A percentile compares a stretch with the other conserved stretches of the same genome.
Conservation (phyloP, 2,797 vertebrate species). For the Pelobates cultripes region DNA sequence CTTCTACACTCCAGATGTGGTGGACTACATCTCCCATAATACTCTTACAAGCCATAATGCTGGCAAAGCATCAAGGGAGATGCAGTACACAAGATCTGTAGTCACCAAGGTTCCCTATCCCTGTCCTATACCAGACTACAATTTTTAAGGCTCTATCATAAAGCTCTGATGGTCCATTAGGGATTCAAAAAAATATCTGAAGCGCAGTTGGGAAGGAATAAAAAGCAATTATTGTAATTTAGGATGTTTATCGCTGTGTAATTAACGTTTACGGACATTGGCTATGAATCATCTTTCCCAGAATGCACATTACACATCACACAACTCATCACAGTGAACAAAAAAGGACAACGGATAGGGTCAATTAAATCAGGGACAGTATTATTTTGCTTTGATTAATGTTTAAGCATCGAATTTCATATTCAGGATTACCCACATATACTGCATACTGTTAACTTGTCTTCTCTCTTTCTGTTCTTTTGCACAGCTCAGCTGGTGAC, state of each 20-base stretch:
- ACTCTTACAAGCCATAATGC: too few species aligned
- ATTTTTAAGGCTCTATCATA: too few species aligned
- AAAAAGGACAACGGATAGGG: conserved; percentile 1
- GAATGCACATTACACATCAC: conserved; percentile 16
- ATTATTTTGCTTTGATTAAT: conserved; percentile 1
- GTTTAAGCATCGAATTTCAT: not conserved
- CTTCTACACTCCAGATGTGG: too few species aligned
- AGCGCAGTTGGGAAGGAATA: too few species aligned
- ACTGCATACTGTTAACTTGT: not conserved
- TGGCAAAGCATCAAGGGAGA: too few species aligned
- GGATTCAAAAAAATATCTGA: too few species aligned
- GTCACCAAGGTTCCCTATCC: too few species aligned
- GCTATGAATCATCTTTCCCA: conserved; percentile 29
- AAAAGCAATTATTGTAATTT: not conserved
- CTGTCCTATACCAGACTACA: too few species aligned
- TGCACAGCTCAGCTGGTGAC: conserved; percentile 77
- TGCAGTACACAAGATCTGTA: too few species aligned
- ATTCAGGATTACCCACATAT: not conserved
- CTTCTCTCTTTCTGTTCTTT: conserved; percentile 21
- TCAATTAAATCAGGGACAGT: not conserved
- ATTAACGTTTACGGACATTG: conserved; percentile 26
- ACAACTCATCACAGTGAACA: not conserved
- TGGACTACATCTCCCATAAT: too few species aligned
- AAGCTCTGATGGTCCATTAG: too few species aligned
- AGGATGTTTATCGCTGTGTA: conserved; percentile 4